Evolutionary conservation across 2,797 vertebrate genomes (phyloP), one percentile per base, ranked within the genome.

Genomic region (Karalla daura): DNA sequence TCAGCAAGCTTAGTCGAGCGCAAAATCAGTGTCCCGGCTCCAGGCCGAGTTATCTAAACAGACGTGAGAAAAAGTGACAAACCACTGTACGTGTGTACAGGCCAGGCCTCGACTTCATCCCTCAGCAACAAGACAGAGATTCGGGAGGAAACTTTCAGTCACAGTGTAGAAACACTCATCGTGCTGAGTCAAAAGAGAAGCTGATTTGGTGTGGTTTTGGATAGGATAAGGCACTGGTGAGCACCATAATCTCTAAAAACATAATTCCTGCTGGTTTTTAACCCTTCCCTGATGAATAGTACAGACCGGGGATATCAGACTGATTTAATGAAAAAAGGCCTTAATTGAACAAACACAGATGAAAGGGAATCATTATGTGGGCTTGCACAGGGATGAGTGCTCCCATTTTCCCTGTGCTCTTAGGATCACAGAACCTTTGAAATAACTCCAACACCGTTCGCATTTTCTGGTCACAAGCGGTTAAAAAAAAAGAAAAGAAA

Each of bases 301-400:
- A 21, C 17, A 50, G 45, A 45, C n/a, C 28, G 49, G 21, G 15
- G 17, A 9, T 52, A 32, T 63, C 51, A 63, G 24, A 58, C 32
- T 78, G 54, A 75, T 83, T 72, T 70, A 68, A 86, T 37, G 79
- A 78, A 80, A 77, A 83, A 78, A 41, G 37, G 58, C 43, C 32
- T 75, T 80, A 77, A 80, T 59, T 77, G 64, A 80, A 55, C 72
- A 84, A 80, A 85, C 58, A 72, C 43, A 71, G 59, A 70, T 63
- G 13, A 81, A 83, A 70, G 24, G 13, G 43, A 70, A 30, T 81
- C 41, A 69, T 77, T 81, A 76, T 23, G 12, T 58, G 28, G 20
- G 54, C 32, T 65, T 55, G 18, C 23, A n/a, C 43, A 37, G 18
- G 45, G 53, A 69, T 64, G 28, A 79, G 27, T 5, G 17, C 20